These are phyloP conservation scores for Drosophila seclusa DNA, from an alignment of 2,888 invertebrate genomes.

Conservation along the genomic window DNA sequence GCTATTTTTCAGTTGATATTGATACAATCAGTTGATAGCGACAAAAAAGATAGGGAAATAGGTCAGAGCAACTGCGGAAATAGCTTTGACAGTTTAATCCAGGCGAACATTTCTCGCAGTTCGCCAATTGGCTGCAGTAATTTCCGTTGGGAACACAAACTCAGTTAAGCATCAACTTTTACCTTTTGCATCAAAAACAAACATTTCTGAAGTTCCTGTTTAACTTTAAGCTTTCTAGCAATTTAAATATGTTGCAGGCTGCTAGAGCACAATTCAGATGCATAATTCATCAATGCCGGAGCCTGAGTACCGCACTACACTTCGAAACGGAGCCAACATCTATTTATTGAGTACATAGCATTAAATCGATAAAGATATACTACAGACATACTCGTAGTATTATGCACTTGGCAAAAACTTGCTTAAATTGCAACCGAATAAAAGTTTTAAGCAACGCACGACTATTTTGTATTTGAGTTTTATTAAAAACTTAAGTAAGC, in stretches of 20 bases:
- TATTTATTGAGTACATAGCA: background rate
- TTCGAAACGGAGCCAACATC: conserved; percentile 8
- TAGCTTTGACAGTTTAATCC: conserved; percentile 72
- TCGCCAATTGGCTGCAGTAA: conserved; percentile 56
- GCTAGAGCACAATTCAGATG: conserved; percentile 13
- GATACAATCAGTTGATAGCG: conserved; percentile 59
- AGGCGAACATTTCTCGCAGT: conserved; percentile 43
- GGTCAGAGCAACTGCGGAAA: conserved; percentile 62
- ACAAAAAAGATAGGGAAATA: conserved; percentile 36
- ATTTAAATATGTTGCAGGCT: conserved; percentile 35
- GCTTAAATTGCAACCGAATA: conserved; percentile 1
- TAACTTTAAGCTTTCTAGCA: conserved; percentile 23
- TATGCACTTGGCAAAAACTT: background rate
- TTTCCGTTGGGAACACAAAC: conserved; percentile 47
- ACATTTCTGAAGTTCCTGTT: conserved; percentile 11
- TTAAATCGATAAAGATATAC: conserved; percentile 27
- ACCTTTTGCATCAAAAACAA: conserved; percentile 14
- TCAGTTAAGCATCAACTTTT: conserved; percentile 11
- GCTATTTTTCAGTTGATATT: conserved; percentile 67
- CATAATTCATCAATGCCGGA: conserved; percentile 56
- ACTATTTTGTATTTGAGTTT: background rate
- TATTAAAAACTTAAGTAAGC: background rate
- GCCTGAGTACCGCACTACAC: conserved; percentile 5
- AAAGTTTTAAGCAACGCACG: background rate
- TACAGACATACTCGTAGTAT: background rate